Base-by-base conservation (phyloP, 1,140 invertebrate species). In the Drosophila takahashii region DNA sequence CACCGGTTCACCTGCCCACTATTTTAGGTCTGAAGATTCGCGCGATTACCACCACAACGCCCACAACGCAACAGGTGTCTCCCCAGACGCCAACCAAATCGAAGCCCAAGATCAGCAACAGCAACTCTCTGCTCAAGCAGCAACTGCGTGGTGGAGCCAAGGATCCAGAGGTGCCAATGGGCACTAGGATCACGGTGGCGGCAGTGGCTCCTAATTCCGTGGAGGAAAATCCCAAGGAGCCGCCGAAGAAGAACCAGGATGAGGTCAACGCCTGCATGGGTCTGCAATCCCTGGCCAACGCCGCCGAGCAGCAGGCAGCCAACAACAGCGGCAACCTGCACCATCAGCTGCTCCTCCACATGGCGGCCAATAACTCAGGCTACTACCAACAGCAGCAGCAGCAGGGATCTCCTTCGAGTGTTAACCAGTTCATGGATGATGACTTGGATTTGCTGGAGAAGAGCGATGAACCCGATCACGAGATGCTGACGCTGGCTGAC, bases 91-190 rank as follows among this genome's bases (percentile, higher is more conserved):
- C 39, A 1, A 34, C 65, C 2, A 71, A 71, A 10, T 57, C 65
- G 1, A 71, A 71, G 27, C 18, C 51, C 11, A 71, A 71, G 29
- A 18, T 39, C 44, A 58, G 37, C 61, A 83, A 73, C 61, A 91
- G 69, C 92, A 94, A 91, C 32, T 60, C 92, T 92, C 45, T 91
- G 37, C 69, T 91, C 4, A 90, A 90, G 44, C 90, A 92, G 58
- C 90, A 92, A 54, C 53, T 91, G 16, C 79, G 87, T 4, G 71
- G 64, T 92, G 95, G 89, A 77, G 64, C 81, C 22, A 91, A 89
- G 74, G 90, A 91, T 51, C 70, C 84, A 8, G 90, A 91, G 29
- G 18, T 71, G 1, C 67, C 66, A 0, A 34, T 41, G 7, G 2
- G 44, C 5, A 54, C 48, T 26, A 53, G 44, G n/a, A 50, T 77